These are phyloP conservation scores for Phodopus roborovskii DNA, from an alignment of 2,113 vertebrate species.

Conservation along the genomic window DNA sequence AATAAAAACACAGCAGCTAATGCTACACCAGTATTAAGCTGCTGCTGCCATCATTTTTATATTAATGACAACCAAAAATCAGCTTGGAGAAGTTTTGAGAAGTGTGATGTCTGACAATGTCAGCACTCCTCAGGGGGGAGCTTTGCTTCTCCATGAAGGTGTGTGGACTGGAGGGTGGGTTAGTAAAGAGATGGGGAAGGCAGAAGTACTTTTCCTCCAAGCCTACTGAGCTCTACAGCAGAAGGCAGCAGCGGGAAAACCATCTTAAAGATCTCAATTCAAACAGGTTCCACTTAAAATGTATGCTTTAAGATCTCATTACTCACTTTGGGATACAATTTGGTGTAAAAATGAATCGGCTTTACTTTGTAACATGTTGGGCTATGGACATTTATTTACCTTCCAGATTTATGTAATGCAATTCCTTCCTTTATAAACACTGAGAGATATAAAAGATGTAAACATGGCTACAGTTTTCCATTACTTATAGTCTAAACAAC, in stretches of 20 bases:
- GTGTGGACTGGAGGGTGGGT: background rate
- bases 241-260: conserved; percentile 12
- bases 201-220: background rate
- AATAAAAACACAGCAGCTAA: background rate
- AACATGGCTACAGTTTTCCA: background rate
- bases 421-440: conserved; percentile 49
- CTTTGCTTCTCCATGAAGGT: background rate
- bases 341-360: background rate
- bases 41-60: background rate
- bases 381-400: conserved; percentile 20
- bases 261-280: background rate
- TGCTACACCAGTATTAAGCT: background rate
- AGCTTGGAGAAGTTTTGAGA: conserved; percentile 5
- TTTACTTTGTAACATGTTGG: background rate
- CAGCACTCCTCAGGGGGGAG: background rate
- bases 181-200: background rate
- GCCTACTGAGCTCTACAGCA: background rate
- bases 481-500: conserved; percentile 27
- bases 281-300: conserved; percentile 43
- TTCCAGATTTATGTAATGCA: background rate
- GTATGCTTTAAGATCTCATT: background rate
- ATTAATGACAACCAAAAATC: background rate
- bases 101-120: background rate
- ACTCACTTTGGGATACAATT: conserved; percentile 5
- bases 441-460: conserved; percentile 49